These are phyloP conservation scores for Pipistrellus nathusii DNA, from an alignment of 2,797 vertebrate genomes.

Conservation along the genomic window DNA sequence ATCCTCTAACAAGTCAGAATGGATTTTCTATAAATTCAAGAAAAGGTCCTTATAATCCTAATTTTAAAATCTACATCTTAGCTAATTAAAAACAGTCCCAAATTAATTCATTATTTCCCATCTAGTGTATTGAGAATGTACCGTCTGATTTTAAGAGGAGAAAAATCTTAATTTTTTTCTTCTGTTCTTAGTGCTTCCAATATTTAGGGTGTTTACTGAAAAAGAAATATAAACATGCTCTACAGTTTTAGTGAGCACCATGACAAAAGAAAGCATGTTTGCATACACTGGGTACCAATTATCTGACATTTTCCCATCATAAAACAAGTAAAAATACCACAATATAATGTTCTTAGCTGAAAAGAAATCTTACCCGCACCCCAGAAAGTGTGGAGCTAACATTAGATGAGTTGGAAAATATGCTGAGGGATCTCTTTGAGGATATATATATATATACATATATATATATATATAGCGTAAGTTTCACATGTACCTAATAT, in stretches of 20 bases:
- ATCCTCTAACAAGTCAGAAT: constrained; percentile 25
- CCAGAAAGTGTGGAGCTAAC: not conserved
- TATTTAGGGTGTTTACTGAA: not conserved
- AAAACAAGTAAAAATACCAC: not conserved
- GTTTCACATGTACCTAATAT: not conserved
- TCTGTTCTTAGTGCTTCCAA: not conserved
- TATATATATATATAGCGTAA: not conserved
- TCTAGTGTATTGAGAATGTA: not conserved
- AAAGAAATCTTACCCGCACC: not conserved
- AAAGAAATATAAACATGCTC: constrained; percentile 5
- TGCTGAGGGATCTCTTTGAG: not conserved
- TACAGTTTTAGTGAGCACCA: not conserved
- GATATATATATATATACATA: not conserved
- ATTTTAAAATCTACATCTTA: constrained; percentile 57
- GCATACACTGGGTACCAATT: not conserved
- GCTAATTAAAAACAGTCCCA: constrained; percentile 63
- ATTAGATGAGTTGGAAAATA: not conserved
- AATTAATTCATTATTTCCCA: constrained; percentile 32
- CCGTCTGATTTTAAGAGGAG: not conserved
- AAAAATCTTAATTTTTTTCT: not conserved
- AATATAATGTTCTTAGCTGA: not conserved
- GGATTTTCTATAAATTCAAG: constrained; percentile 70
- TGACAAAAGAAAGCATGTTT: not conserved
- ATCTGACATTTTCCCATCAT: not conserved
- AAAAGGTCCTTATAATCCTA: constrained; percentile 34